These are phyloP conservation scores for Blastobasis lacticolella DNA, from an alignment of 2,888 invertebrate genomes.

Conservation along the genomic window DNA sequence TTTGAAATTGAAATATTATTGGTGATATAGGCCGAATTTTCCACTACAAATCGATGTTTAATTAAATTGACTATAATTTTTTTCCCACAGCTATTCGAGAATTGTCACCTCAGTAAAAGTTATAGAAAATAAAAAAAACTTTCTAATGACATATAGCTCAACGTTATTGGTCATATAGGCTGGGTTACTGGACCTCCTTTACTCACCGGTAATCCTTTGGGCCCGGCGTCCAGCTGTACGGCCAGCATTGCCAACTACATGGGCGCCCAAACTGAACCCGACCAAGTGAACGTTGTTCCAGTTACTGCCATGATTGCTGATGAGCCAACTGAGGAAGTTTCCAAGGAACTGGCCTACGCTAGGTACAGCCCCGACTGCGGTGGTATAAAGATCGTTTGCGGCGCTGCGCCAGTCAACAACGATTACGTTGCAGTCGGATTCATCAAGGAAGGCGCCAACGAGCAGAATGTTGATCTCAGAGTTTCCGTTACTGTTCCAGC, in stretches of 20 bases:
- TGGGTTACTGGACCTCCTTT: no score
- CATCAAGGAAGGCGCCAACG: conserved; percentile 37
- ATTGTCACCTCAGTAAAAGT: no score
- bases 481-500: conserved; percentile 46
- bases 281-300: conserved; percentile 37
- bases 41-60: no score
- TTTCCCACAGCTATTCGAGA: no score
- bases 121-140: no score
- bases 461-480: conserved; percentile 31
- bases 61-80: no score
- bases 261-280: conserved; percentile 49
- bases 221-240: conserved; percentile 22
- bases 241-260: conserved; percentile 39
- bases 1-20: no score
- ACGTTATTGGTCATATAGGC: no score
- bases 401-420: conserved; percentile 52
- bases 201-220: conserved; percentile 27
- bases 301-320: conserved; percentile 30
- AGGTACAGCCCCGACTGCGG: conserved; percentile 43
- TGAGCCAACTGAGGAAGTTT: conserved; percentile 51
- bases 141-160: no score
- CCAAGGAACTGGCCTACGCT: conserved; percentile 46
- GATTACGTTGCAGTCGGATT: conserved; percentile 49
- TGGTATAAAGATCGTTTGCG: conserved; percentile 31
- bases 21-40: no score